A percentile compares a stretch with the other conserved stretches of the same genome.
Conservation (phyloP, 1,140 invertebrate genomes). For the Panagrolaimus sp. region DNA sequence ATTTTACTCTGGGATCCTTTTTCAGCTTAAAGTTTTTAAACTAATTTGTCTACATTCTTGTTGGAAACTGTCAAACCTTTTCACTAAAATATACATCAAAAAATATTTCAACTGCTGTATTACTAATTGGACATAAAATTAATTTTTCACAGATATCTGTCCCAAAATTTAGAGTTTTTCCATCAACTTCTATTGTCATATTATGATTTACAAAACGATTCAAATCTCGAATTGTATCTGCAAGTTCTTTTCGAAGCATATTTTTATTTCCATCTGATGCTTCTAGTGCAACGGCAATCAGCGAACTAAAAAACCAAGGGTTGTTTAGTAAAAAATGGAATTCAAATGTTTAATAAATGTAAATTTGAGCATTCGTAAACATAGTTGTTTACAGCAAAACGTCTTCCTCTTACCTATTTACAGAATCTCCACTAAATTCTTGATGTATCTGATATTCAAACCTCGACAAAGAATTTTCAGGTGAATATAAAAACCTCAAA, state of each 20-base stretch:
- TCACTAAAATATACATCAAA: slow-evolving; percentile 54
- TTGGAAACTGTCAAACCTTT: slow-evolving; percentile 33
- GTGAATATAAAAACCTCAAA: slow-evolving; percentile 54
- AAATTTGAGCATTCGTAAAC: no score
- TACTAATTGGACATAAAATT: slow-evolving; percentile 42
- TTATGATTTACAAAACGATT: slow-evolving; percentile 47
- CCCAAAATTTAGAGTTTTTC: slow-evolving; percentile 45
- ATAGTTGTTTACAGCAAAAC: no score
- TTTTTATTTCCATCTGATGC: slow-evolving; percentile 32
- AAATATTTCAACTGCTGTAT: slow-evolving; percentile 50
- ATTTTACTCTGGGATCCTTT: slow-evolving; percentile 43
- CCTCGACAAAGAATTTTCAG: slow-evolving; percentile 48
- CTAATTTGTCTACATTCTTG: neutral
- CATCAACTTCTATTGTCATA: slow-evolving; percentile 47
- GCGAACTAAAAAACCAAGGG: slow-evolving; percentile 44
- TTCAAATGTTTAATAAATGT: no score
- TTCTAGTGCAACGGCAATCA: slow-evolving; percentile 47
- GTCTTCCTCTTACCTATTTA: slow-evolving; percentile 51
- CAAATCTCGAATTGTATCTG: slow-evolving; percentile 34
- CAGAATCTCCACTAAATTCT: slow-evolving; percentile 52
- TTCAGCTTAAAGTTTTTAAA: slow-evolving; percentile 35
- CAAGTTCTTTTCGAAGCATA: slow-evolving; percentile 45
- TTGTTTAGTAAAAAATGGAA: no score
- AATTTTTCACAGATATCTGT: slow-evolving; percentile 46
- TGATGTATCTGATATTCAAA: slow-evolving; percentile 54